Percentiles rank a stretch among this genome's conserved stretches.
phyloP scores from a whole-genome alignment of 2,113 vertebrate species.

The Siphamia tubifer region DNA sequence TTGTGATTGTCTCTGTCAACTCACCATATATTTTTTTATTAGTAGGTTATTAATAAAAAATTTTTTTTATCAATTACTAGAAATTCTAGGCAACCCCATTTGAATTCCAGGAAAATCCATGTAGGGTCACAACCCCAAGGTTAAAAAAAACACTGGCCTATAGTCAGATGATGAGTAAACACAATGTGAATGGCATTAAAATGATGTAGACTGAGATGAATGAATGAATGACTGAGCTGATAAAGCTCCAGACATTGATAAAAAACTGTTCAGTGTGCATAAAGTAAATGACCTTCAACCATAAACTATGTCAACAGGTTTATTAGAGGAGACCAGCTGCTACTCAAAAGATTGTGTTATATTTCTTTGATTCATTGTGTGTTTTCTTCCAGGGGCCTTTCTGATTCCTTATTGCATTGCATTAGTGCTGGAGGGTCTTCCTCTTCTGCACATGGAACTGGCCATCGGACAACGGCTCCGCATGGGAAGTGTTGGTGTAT shows the following conservation, averaged over 20 bases:
- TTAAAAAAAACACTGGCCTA: no score
- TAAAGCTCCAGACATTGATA: constrained; percentile 9
- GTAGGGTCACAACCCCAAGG: no score
- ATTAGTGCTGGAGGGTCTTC: constrained; percentile 84
- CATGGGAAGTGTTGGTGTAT: constrained; percentile 81
- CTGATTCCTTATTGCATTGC: constrained; percentile 83
- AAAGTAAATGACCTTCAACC: constrained; percentile 7
- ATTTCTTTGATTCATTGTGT: no score
- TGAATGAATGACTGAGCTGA: not conserved
- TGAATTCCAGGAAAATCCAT: no score
- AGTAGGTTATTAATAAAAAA: no score
- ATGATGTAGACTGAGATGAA: not conserved
- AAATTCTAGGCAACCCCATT: no score
- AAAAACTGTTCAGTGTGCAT: not conserved
- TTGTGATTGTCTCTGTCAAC: no score
- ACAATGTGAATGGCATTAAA: not conserved
- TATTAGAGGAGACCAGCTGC: not conserved
- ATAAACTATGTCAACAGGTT: not conserved
- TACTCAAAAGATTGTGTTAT: not conserved
- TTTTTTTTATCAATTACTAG: no score
- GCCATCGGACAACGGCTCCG: constrained; percentile 83
- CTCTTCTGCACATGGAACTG: constrained; percentile 81
- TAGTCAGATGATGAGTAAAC: no score
- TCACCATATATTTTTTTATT: no score
- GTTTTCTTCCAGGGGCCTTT: constrained; percentile 79